Evolutionary conservation across 2,888 invertebrate species (phyloP), one percentile per base, ranked within the genome.

Genomic region (Argynnis bischoffii): DNA sequence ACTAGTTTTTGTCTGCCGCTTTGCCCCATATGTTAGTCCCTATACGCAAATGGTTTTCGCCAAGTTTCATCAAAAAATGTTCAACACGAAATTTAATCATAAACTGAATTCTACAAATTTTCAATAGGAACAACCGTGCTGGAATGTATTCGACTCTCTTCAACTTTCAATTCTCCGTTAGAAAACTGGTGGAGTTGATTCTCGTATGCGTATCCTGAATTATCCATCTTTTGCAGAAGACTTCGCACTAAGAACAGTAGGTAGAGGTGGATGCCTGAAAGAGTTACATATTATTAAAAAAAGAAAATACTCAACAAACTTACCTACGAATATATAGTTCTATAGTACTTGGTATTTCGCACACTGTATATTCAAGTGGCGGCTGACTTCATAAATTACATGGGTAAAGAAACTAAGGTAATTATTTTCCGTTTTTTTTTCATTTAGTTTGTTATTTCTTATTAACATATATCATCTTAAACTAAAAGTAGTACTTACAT

Each of bases 141-240:
- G 0, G 77, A 74, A 26, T 78, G 78, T 3, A 83, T 76, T 2
- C 74, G 78, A 53, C 78, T 81, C 4, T 76, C 55, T 3, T 82
- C 86, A 0, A 79, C 61, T 72, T 82, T 84, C 0, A 78, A 66
- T 6, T 89, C 87, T 0, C 85, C 86, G 1, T 81, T 82, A 3
- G 88, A 82, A 3, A 90, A 81, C 67, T 85, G 85, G 48, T 90
- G 84, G 0, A 90, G 77, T 61, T 85, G 88, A 68, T 89, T 90
- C 57, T 87, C 89, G 64, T 82, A 88, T 0, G 76, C 75, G 14
- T 84, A 78, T 0, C 78, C 81, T 2, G 81, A 78, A 1, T 75
- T 75, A 50, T 83, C 83, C 75, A 89, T 66, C 72, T 88, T 90
- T 71, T 77, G 82, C 1, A 90, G 60, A 1, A 90, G 76, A 77